Base-by-base conservation (phyloP, 2,113 vertebrate species). In the Nanorana parkeri region DNA sequence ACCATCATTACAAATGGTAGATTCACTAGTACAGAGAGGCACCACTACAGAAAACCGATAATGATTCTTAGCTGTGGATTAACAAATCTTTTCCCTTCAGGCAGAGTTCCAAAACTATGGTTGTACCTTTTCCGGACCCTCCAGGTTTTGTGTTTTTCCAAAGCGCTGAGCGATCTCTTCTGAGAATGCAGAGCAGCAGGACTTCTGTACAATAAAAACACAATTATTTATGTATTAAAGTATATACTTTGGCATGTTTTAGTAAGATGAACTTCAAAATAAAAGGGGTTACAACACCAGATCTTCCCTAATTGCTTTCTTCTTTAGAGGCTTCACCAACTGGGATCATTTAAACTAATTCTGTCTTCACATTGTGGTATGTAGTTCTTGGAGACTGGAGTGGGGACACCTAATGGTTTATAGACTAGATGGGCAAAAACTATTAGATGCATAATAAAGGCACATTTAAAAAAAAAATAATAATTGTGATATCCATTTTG, bases 121-220 rank as follows among this genome's bases (percentile, higher is more conserved):
- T 84, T 94, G 96, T 83, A 85, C 91, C 78, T 94, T 96, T 64
- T 94, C 94, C 1, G 89, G 36, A 0, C 68, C 15, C 41, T 95
- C 94, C 32, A 88, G 86, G 79, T 86, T 89, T 17, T 85, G 32
- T 41, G 74, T 87, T 69, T 84, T 91, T 68, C 86, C 90, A 6
- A 97, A 92, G 3, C 96, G 91, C 17, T 87, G 86, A 82, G 88
- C 90, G 69, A 97, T 88, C 82, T 97, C 96, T 66, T 93, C 92
- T 0, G 88, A 92, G 89, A 96, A 87, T 73, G 93, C 87, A 0
- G 94, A 92, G 88, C 96, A 97, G 84, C 94, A 97, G 0, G 96
- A 95, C 85, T 93, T 96, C 96, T 97, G 91, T 0, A 87, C 84
- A 71, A 85, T 24, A 86, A 15, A 80, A 63, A 72, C 5, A n/a